Evolutionary conservation across 2,888 invertebrate species (phyloP).

Genomic region (Chloroclysta siterata): DNA sequence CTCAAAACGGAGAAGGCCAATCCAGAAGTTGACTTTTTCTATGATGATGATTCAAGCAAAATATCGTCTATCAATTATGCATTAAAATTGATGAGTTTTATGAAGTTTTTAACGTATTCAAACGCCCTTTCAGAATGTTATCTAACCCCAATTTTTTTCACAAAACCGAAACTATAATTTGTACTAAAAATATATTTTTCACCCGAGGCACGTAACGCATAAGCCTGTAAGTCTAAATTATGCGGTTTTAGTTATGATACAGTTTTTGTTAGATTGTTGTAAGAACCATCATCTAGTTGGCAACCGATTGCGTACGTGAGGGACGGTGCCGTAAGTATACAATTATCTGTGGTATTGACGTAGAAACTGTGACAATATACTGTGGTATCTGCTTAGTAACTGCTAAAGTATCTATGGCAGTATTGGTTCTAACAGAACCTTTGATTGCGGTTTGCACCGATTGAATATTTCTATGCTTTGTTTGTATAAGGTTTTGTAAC

Average conservation of each 20-base stretch:
- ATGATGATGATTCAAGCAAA: too few relatives aligned
- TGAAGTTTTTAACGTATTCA: too few relatives aligned
- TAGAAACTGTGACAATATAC: constrained; percentile 10
- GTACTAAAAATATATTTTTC: constrained; percentile 11
- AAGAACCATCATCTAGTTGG: constrained; percentile 67
- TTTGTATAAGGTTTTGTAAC: constrained; percentile 43
- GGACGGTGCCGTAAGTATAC: constrained; percentile 19
- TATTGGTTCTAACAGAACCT: constrained; percentile 57
- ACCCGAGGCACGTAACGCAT: constrained; percentile 39
- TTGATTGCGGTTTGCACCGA: constrained; percentile 55
- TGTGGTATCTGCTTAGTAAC: constrained; percentile 3
- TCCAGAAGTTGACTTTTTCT: too few relatives aligned
- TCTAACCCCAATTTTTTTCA: too few relatives aligned
- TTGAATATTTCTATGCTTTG: constrained; percentile 50
- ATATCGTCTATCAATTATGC: too few relatives aligned
- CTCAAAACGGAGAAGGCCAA: too few relatives aligned
- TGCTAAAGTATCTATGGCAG: constrained; percentile 21
- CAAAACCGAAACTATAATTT: constrained; percentile 10
- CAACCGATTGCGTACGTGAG: constrained; percentile 71
- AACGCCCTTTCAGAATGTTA: too few relatives aligned
- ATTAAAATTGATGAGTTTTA: too few relatives aligned
- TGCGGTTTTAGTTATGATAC: constrained; percentile 70
- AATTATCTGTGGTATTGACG: constrained; percentile 9
- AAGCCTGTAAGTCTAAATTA: constrained; percentile 47
- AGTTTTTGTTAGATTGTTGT: constrained; percentile 68